These are phyloP conservation scores for Anthopleura sola DNA, from an alignment of 64 coral and sea anemone genomes.

Conservation along the genomic window DNA sequence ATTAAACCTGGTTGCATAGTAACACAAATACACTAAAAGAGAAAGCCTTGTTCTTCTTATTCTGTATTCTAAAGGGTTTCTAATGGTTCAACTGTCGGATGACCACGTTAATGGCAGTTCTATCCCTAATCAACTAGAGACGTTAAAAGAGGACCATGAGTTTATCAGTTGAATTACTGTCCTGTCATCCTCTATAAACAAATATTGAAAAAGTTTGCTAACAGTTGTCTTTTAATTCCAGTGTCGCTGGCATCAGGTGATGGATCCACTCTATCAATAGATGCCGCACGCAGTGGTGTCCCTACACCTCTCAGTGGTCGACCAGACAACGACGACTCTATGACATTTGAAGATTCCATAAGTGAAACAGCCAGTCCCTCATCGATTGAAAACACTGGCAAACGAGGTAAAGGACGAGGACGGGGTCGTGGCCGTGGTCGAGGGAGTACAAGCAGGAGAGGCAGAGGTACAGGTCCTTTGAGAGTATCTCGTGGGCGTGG, in stretches of 20 bases:
- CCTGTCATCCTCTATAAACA: no score
- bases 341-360: constrained; percentile 19
- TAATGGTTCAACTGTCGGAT: no score
- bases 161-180: no score
- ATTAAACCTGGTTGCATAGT: not conserved
- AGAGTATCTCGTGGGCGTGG: constrained; percentile 67
- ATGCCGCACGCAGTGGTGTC: constrained; percentile 43
- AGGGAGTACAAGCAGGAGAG: constrained; percentile 32
- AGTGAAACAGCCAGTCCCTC: constrained; percentile 75
- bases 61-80: no score
- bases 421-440: constrained; percentile 51
- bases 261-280: constrained; percentile 48
- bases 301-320: constrained; percentile 62
- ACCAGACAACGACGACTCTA: constrained; percentile 72
- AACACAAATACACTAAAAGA: no score
- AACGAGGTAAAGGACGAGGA: constrained; percentile 61
- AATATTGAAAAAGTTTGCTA: not conserved
- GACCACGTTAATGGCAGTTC: no score
- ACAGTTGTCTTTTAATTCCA: not conserved
- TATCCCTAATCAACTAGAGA: no score
- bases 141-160: no score
- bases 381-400: constrained; percentile 16
- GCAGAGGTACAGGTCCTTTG: constrained; percentile 52
- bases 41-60: no score
- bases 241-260: constrained; percentile 75